phyloP scores from a whole-genome alignment of 2,797 vertebrate genomes.

The Sciaenops ocellatus region DNA sequence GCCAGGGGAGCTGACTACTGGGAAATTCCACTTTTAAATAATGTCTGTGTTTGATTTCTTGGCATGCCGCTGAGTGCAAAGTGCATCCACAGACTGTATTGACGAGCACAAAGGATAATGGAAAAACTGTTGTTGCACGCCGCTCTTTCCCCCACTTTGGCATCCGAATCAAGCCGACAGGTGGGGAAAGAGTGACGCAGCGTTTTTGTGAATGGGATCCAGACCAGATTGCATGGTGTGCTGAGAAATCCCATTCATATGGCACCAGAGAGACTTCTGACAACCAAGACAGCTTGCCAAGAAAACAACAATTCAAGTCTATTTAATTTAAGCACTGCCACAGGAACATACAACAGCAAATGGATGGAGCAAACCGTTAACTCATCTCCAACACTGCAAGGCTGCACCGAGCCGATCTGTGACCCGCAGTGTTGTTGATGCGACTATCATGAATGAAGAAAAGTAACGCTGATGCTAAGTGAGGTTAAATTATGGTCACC shows the following conservation, averaged over 20 bases:
- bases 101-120: constrained; percentile 56
- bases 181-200: constrained; percentile 64
- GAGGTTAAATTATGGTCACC: not conserved
- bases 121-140: constrained; percentile 54
- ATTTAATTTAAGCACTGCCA: constrained; percentile 44
- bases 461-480: not conserved
- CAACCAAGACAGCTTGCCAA: constrained; percentile 62
- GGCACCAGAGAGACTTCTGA: constrained; percentile 57
- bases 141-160: constrained; percentile 50
- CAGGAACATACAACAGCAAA: constrained; percentile 16
- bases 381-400: constrained; percentile 20
- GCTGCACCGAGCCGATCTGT: not conserved
- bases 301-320: constrained; percentile 52
- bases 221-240: constrained; percentile 64
- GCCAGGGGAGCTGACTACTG: constrained; percentile 47
- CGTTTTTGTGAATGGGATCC: constrained; percentile 74
- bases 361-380: not conserved
- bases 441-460: not conserved
- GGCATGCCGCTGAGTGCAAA: constrained; percentile 49
- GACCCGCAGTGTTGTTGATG: constrained; percentile 1
- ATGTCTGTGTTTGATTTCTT: constrained; percentile 59
- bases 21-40: constrained; percentile 69
- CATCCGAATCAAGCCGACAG: constrained; percentile 55
- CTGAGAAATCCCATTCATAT: constrained; percentile 70
- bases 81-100: constrained; percentile 54